Evolutionary conservation across 2,113 vertebrate species (phyloP), one percentile per base, ranked within the genome.

Genomic region (Colossoma macropomum): DNA sequence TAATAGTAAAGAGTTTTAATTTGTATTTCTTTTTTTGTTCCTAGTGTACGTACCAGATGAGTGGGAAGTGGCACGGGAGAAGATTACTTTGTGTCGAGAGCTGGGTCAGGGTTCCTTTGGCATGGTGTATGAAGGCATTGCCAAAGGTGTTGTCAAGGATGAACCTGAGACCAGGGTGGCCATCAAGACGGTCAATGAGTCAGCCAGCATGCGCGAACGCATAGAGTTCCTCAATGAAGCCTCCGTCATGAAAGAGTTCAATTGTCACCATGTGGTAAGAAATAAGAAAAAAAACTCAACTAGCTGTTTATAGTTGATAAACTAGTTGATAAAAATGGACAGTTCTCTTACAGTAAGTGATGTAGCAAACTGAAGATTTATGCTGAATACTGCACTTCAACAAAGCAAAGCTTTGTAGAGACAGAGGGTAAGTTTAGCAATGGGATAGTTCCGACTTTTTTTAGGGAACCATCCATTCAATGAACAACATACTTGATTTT

Each of bases 201-300:
- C 97, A 0, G 98, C 97, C 0, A 99, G 96, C 91, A 98, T 99
- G 98, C 95, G 97, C 0, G 98, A 99, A 87, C 94, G 98, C 85
- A 99, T 99, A 0, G 98, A 99, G 90, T 99, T 99, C 91, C 91
- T 99, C 88, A 99, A 99, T 0, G 98, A 99, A 92, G 98, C 98
- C 12, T 99, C 98, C 0, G 98, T 99, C 92, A 99, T 99, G 98
- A 99, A 99, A 92, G 97, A 99, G 91, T 99, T 99, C 92, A 99
- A 98, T 88, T 99, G 98, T 92, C 98, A 99, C 90, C 98, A 99
- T 0, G 98, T 99, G 95, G 98, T 99, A 93, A 95, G 96, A 88
- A 25, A 25, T 48, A 0, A 41, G 72, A 79, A 17, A 19, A 45
- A 52, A 0, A 34, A 15, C 70, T 60, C 23, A 16, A 38, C 19